phyloP scores from a whole-genome alignment of 92 coral and sea anemone genomes.

The Bergia puertoricense region DNA sequence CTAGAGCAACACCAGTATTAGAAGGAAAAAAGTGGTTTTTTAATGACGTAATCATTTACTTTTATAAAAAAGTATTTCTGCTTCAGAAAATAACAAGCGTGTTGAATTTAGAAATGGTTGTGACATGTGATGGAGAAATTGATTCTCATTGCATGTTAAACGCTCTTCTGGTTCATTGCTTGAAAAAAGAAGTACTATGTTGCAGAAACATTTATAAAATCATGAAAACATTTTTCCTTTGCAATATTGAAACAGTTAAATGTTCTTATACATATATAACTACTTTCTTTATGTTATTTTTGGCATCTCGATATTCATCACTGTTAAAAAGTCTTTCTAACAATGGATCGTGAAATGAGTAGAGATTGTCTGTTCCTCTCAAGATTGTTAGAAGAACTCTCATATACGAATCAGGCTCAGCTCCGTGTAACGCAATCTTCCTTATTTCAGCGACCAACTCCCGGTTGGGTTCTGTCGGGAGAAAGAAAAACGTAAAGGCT shows the following conservation, averaged over 20 bases:
- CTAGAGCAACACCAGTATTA: too few relatives aligned
- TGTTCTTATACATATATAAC: conserved; percentile 14
- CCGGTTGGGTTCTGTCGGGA: conserved; percentile 55
- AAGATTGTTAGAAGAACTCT: conserved; percentile 62
- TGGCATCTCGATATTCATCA: conserved; percentile 48
- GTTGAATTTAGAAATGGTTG: not conserved
- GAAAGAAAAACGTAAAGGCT: not conserved
- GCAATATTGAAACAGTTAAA: not conserved
- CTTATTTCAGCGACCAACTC: conserved; percentile 50
- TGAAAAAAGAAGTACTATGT: not conserved
- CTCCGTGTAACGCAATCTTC: conserved; percentile 51
- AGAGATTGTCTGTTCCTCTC: conserved; percentile 64
- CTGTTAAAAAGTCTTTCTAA: conserved; percentile 55
- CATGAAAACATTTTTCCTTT: not conserved
- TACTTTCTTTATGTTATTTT: conserved; percentile 24
- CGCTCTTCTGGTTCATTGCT: not conserved
- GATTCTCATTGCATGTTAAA: too few relatives aligned
- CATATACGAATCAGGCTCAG: conserved; percentile 62
- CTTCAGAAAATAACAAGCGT: not conserved
- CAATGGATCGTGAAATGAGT: conserved; percentile 60
- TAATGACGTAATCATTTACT: too few relatives aligned
- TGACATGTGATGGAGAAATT: too few relatives aligned
- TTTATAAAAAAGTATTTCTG: too few relatives aligned
- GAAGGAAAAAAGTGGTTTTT: too few relatives aligned
- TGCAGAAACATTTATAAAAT: not conserved